These are phyloP conservation scores for Palythoa grandiflora DNA, from an alignment of 92 coral and sea anemone genomes.

Conservation along the genomic window DNA sequence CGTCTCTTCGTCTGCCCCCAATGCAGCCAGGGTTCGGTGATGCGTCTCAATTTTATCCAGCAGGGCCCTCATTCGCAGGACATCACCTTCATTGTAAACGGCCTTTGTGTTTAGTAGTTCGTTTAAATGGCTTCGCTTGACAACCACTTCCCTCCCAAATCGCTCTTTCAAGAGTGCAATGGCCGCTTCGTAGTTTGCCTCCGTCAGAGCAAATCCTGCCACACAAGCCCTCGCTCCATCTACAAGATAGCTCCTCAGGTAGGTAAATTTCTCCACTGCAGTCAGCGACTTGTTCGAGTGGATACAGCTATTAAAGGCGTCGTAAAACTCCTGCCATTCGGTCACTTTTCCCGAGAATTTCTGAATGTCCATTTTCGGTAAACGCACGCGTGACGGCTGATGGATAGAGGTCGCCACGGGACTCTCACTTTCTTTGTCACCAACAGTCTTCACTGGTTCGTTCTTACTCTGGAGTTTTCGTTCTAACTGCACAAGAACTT, in stretches of 20 bases:
- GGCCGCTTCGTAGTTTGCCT: too few relatives aligned
- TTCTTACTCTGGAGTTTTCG: not conserved
- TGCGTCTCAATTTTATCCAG: too few relatives aligned
- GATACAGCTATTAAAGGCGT: not conserved
- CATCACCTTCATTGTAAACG: too few relatives aligned
- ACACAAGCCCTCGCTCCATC: not conserved
- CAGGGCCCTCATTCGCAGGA: too few relatives aligned
- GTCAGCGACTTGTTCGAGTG: not conserved
- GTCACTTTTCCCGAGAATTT: not conserved
- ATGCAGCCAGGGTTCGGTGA: too few relatives aligned
- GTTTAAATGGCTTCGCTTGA: too few relatives aligned
- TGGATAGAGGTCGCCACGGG: not conserved
- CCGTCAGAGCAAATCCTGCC: too few relatives aligned
- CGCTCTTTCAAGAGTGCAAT: too few relatives aligned
- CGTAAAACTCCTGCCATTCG: slow-evolving; percentile 8
- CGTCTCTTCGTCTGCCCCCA: too few relatives aligned
- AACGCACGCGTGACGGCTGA: slow-evolving; percentile 2
- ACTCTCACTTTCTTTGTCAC: not conserved
- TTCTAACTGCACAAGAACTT: not conserved
- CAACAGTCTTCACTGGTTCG: not conserved
- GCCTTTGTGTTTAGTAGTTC: too few relatives aligned
- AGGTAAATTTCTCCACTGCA: not conserved
- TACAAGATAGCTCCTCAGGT: not conserved
- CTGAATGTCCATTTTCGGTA: not conserved
- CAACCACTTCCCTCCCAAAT: too few relatives aligned